Conservation (phyloP, 2,888 invertebrate genomes). For the Campopleginae sp. region DNA sequence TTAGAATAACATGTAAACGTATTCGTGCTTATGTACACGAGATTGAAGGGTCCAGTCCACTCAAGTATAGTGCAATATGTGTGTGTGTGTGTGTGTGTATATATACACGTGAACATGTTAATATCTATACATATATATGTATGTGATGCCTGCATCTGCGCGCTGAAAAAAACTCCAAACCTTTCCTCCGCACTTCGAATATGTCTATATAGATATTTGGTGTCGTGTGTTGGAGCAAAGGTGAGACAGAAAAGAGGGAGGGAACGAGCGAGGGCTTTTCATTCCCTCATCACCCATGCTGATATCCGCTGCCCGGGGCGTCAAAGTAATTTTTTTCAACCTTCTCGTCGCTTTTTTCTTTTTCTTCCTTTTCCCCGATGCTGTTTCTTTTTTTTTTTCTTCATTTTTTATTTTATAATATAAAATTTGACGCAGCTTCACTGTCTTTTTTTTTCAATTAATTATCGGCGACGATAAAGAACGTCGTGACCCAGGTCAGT, state of each 20-base stretch:
- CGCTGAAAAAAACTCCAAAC: constrained; percentile 66
- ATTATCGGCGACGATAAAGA: constrained; percentile 25
- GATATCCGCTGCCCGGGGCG: constrained; percentile 65
- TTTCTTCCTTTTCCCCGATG: not conserved
- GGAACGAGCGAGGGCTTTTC: constrained; percentile 43
- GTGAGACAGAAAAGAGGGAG: constrained; percentile 19
- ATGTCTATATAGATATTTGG: not conserved
- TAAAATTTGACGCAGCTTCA: constrained; percentile 26
- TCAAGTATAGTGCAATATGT: not conserved
- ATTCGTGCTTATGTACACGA: not conserved
- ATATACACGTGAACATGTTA: constrained; percentile 22
- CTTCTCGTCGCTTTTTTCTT: not conserved
- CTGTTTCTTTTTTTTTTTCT: not conserved
- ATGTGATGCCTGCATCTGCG: constrained; percentile 70
- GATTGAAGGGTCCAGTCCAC: not conserved
- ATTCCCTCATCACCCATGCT: constrained; percentile 66
- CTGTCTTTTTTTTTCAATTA: constrained; percentile 34
- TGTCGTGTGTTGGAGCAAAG: constrained; percentile 32
- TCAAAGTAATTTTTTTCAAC: constrained; percentile 58
- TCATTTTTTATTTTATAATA: constrained; percentile 25
- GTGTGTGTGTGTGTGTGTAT: constrained; percentile 15
- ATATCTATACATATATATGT: constrained; percentile 28
- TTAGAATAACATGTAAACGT: not conserved
- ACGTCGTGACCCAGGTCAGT: constrained; percentile 27
- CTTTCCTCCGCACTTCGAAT: constrained; percentile 52